Evolutionary conservation across 2,888 invertebrate species (phyloP).

Genomic region (Zhuqinia jingwanae): DNA sequence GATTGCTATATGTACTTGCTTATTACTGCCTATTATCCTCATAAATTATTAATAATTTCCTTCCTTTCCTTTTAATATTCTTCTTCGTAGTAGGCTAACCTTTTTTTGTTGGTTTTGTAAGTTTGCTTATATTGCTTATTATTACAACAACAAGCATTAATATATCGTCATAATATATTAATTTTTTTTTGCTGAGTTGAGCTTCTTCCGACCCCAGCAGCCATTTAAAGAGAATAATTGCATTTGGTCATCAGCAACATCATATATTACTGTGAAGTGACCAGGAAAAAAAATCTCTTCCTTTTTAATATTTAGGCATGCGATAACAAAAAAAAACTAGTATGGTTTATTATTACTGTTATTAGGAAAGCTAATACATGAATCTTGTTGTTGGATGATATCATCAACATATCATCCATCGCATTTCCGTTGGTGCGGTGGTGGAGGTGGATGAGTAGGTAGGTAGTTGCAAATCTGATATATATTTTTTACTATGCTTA

Average conservation of each 20-base stretch:
- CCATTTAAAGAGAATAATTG: slow-evolving; percentile 1
- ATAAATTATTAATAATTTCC: slow-evolving; percentile 48
- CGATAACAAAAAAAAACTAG: slow-evolving; percentile 1
- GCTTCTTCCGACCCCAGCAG: slow-evolving; percentile 16
- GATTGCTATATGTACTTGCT: not conserved
- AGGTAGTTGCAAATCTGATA: not conserved
- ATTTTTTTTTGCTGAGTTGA: slow-evolving; percentile 7
- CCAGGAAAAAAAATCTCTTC: slow-evolving; percentile 37
- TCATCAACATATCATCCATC: not conserved
- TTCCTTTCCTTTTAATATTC: slow-evolving; percentile 15
- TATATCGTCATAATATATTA: not conserved
- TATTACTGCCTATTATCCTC: slow-evolving; percentile 27
- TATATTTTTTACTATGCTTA: not conserved
- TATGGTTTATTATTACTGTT: slow-evolving; percentile 11
- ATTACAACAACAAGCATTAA: not conserved
- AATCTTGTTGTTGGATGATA: slow-evolving; percentile 19
- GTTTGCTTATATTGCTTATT: not conserved
- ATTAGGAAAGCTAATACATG: slow-evolving; percentile 31
- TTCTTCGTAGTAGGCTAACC: not conserved
- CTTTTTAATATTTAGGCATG: slow-evolving; percentile 35
- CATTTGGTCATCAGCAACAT: not conserved
- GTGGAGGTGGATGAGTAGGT: not conserved
- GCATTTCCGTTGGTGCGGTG: slow-evolving; percentile 16
- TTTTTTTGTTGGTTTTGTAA: slow-evolving; percentile 9
- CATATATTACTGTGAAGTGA: slow-evolving; percentile 3